phyloP scores from a whole-genome alignment of 2,888 invertebrate species.

The Homarus gammarus region DNA sequence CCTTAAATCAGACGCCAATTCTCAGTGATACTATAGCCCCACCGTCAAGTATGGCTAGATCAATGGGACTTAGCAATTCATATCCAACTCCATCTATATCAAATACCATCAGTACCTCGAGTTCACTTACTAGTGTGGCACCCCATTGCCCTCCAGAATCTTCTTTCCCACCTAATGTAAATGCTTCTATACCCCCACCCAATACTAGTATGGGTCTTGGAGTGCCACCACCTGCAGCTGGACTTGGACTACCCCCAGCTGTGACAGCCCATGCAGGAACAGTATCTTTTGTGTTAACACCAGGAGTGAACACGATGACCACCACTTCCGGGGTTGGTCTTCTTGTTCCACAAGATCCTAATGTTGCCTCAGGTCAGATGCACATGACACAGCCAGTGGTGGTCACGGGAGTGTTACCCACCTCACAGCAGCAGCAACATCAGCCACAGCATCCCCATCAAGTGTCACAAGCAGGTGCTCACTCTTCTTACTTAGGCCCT shows the following conservation, averaged over 20 bases:
- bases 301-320: conserved; percentile 57
- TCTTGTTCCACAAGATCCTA: conserved; percentile 53
- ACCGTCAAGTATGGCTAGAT: conserved; percentile 39
- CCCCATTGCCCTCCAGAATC: conserved; percentile 50
- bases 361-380: conserved; percentile 52
- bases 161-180: conserved; percentile 49
- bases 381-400: conserved; percentile 57
- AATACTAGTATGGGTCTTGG: conserved; percentile 44
- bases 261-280: conserved; percentile 43
- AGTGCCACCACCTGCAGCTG: conserved; percentile 54
- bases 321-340: conserved; percentile 64
- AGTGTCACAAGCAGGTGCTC: conserved; percentile 33
- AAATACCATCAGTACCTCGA: conserved; percentile 58
- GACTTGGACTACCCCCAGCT: conserved; percentile 40
- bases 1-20: conserved; percentile 46
- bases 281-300: conserved; percentile 57
- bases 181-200: conserved; percentile 44
- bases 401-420: conserved; percentile 56
- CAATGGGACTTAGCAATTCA: conserved; percentile 38
- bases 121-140: conserved; percentile 50
- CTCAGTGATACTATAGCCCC: conserved; percentile 40
- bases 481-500: conserved; percentile 42
- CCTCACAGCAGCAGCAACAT: conserved; percentile 56
- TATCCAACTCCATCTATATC: conserved; percentile 42
- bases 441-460: conserved; percentile 46